Conservation (phyloP, 1,140 invertebrate genomes). For the Calycopis cecrops region DNA sequence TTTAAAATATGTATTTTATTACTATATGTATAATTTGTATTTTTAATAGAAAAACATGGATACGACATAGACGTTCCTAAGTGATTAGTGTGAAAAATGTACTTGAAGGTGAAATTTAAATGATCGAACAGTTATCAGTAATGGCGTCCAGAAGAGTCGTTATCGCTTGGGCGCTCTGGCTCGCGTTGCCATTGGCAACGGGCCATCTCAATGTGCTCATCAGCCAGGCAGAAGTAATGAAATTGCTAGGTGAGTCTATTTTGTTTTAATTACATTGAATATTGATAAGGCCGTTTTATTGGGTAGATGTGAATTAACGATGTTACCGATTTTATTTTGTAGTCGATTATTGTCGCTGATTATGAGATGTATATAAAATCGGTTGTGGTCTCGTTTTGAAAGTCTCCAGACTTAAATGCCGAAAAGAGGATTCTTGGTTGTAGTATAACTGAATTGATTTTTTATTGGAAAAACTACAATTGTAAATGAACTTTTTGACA, state of each 20-base stretch:
- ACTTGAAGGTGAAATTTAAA: slow-evolving; percentile 57
- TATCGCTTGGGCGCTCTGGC: slow-evolving; percentile 57
- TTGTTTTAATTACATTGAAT: slow-evolving; percentile 20
- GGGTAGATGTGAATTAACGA: too few species aligned
- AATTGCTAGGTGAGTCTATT: slow-evolving; percentile 80
- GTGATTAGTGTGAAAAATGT: slow-evolving; percentile 44
- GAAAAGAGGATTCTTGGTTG: too few species aligned
- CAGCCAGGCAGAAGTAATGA: slow-evolving; percentile 85
- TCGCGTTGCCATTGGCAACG: slow-evolving; percentile 66
- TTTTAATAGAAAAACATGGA: slow-evolving; percentile 34
- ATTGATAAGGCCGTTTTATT: neutral
- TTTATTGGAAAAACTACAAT: too few species aligned
- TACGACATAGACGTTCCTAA: slow-evolving; percentile 39
- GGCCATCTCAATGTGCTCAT: slow-evolving; percentile 85
- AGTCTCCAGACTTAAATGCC: too few species aligned
- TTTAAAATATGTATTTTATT: neutral
- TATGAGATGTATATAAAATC: too few species aligned
- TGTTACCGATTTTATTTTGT: too few species aligned
- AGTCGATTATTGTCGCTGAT: too few species aligned
- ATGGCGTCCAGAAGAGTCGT: slow-evolving; percentile 57
- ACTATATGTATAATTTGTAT: neutral
- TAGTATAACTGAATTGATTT: too few species aligned
- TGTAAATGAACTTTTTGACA: too few species aligned
- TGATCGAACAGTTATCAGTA: slow-evolving; percentile 43
- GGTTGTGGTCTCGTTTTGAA: too few species aligned